phyloP scores from a whole-genome alignment of 2,797 vertebrate genomes.

The Streptopelia turtur region DNA sequence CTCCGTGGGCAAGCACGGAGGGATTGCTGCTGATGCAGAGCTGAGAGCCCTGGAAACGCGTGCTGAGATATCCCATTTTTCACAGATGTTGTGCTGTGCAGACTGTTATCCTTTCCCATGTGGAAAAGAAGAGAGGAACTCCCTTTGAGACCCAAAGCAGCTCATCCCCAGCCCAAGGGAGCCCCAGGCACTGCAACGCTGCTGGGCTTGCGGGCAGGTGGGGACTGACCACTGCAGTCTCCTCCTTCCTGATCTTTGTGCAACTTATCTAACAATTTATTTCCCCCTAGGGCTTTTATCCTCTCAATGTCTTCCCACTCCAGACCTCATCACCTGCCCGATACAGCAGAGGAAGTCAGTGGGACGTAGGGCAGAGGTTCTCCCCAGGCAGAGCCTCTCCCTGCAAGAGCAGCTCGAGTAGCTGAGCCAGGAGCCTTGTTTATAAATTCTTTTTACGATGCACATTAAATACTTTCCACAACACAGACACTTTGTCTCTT shows the following conservation, averaged over 20 bases:
- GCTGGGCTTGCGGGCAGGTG: not conserved
- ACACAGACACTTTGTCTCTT: constrained; percentile 6
- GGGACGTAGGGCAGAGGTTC: not conserved
- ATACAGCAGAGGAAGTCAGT: not conserved
- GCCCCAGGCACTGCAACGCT: not conserved
- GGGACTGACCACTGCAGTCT: not conserved
- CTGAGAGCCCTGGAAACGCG: not conserved
- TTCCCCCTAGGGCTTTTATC: not conserved
- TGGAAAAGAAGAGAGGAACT: not conserved
- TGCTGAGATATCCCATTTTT: not conserved
- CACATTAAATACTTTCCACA: constrained; percentile 66
- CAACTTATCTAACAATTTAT: not conserved
- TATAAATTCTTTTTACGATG: constrained; percentile 41
- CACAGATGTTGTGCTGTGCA: not conserved
- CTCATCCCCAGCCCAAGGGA: constrained; percentile 39
- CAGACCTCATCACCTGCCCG: not conserved
- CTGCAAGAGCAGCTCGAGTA: not conserved
- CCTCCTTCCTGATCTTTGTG: constrained; percentile 9
- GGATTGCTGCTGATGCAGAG: not conserved
- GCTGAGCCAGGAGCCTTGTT: constrained; percentile 40
- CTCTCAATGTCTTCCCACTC: not conserved
- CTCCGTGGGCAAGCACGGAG: not conserved
- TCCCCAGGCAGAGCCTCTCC: not conserved
- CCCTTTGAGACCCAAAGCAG: constrained; percentile 26
- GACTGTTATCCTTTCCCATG: not conserved